A percentile compares a stretch with the other conserved stretches of the same genome.
Conservation (phyloP, 1,140 invertebrate genomes). For the Myzus persicae region DNA sequence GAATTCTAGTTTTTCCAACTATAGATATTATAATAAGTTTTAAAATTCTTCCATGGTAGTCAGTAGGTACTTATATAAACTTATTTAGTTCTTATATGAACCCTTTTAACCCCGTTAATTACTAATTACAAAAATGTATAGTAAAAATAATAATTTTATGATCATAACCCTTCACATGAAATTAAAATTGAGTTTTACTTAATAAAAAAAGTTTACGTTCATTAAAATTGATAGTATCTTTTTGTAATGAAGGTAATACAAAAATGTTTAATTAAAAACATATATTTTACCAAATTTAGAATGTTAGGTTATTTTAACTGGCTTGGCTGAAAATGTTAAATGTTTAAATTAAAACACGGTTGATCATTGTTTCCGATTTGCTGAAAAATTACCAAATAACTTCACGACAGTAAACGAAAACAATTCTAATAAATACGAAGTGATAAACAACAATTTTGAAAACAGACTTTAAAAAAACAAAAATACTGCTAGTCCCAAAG, state of each 20-base stretch:
- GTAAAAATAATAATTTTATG: no score
- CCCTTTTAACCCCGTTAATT: no score
- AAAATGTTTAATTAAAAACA: no score
- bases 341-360: background rate
- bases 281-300: background rate
- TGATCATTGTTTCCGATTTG: background rate
- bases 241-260: background rate
- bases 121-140: no score
- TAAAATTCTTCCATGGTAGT: background rate
- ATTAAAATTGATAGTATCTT: background rate
- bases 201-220: no score
- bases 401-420: background rate
- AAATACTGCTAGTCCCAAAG: background rate
- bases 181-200: no score
- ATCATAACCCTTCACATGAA: no score
- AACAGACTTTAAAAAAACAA: background rate
- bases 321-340: background rate
- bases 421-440: background rate
- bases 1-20: background rate
- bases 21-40: background rate
- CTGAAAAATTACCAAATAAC: background rate
- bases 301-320: background rate
- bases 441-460: conserved; percentile 17
- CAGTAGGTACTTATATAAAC: no score
- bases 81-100: no score